Evolutionary conservation across 2,797 vertebrate species (phyloP).

Genomic region (Ctenopoma kingsleyae): DNA sequence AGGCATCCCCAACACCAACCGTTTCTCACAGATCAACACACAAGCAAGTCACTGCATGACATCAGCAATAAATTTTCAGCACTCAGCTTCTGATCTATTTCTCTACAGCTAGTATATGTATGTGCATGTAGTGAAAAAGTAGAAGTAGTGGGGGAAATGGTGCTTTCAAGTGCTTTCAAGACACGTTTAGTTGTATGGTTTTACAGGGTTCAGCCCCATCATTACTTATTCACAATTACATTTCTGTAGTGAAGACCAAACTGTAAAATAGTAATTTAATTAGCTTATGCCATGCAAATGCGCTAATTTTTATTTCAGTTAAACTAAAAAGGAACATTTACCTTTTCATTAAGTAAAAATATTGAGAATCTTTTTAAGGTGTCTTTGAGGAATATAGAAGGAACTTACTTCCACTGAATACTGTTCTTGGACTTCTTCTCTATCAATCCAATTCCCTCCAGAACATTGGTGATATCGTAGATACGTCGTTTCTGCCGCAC

Average conservation of each 20-base stretch:
- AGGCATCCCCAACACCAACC: neutral
- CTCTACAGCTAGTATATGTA: neutral
- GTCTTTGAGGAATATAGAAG: neutral
- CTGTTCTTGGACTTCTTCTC: slow-evolving; percentile 99
- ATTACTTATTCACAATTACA: neutral
- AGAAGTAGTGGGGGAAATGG: neutral
- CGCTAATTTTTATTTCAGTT: neutral
- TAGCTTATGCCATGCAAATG: neutral
- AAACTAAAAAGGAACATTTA: neutral
- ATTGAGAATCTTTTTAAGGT: neutral
- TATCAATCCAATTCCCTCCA: slow-evolving; percentile 97
- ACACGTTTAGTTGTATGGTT: slow-evolving; percentile 1
- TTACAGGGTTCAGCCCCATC: neutral
- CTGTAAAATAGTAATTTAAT: neutral
- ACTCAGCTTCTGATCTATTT: neutral
- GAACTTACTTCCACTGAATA: slow-evolving; percentile 99
- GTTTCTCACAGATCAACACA: neutral
- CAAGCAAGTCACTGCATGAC: neutral
- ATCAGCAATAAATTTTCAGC: neutral
- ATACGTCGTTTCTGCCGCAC: slow-evolving; percentile 97
- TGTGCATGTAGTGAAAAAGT: neutral
- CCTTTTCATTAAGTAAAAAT: neutral
- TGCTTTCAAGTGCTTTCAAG: neutral
- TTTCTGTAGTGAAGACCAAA: neutral
- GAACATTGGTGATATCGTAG: slow-evolving; percentile 98